A percentile compares a stretch with the other conserved stretches of the same genome.
phyloP scores from a whole-genome alignment of 2,888 invertebrate genomes.

The Pristionchus exspectatus region DNA sequence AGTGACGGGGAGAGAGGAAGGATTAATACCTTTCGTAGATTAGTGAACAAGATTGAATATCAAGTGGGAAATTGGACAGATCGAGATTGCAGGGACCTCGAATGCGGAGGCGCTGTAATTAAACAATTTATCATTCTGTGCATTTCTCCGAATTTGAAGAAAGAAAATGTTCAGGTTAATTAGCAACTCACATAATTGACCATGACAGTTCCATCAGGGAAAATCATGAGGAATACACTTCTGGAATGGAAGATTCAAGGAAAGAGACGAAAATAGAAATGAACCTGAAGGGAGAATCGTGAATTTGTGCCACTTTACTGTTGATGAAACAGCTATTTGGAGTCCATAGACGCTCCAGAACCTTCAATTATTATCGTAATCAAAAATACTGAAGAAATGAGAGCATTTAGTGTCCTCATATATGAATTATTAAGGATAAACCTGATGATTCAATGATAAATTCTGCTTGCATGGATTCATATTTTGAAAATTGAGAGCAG shows the following conservation, averaged over 20 bases:
- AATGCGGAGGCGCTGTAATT: conserved; percentile 62
- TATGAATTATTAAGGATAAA: background rate
- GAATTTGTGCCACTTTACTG: conserved; percentile 70
- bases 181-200: conserved; percentile 64
- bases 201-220: conserved; percentile 73
- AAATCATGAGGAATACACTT: conserved; percentile 72
- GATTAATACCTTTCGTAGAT: conserved; percentile 68
- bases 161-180: background rate
- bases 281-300: conserved; percentile 67
- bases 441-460: conserved; percentile 70
- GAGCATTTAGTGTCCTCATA: too few relatives aligned
- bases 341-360: conserved; percentile 73
- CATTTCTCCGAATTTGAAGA: background rate
- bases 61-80: conserved; percentile 68
- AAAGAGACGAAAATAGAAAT: background rate
- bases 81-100: conserved; percentile 70
- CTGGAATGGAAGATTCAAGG: conserved; percentile 54
- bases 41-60: conserved; percentile 66
- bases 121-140: background rate
- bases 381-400: too few relatives aligned
- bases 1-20: background rate
- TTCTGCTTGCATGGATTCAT: conserved; percentile 72
- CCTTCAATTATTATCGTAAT: background rate
- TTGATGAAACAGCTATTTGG: conserved; percentile 77
- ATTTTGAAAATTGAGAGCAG: conserved; percentile 66